A percentile compares a stretch with the other conserved stretches of the same genome.
phyloP scores from a whole-genome alignment of 2,888 invertebrate genomes.

The Physocephala rufipes region DNA sequence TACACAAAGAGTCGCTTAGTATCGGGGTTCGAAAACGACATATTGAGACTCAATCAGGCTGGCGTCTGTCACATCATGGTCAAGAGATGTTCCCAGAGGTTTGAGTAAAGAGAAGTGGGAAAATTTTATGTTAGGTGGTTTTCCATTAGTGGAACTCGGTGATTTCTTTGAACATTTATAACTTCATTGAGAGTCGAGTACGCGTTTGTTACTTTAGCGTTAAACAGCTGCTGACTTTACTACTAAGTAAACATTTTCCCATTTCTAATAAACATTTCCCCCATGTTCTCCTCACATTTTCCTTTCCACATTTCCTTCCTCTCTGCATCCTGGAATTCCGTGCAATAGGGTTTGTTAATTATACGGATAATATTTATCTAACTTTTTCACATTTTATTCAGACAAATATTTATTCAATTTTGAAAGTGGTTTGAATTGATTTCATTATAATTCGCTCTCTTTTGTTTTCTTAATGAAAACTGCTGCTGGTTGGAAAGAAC shows the following conservation, averaged over 20 bases:
- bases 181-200: not conserved
- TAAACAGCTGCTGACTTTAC: slow-evolving; percentile 12
- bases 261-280: not conserved
- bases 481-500: not conserved
- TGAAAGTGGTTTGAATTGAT: not conserved
- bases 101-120: not conserved
- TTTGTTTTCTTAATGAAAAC: not conserved
- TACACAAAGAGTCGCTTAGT: not conserved
- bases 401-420: slow-evolving; percentile 25
- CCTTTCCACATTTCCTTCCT: not conserved
- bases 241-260: not conserved
- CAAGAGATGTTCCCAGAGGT: too few relatives aligned
- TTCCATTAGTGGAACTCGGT: too few relatives aligned
- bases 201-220: not conserved
- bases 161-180: too few relatives aligned
- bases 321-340: not conserved
- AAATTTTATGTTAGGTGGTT: too few relatives aligned
- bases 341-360: not conserved
- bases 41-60: too few relatives aligned
- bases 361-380: slow-evolving; percentile 14
- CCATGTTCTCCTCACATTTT: not conserved
- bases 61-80: too few relatives aligned
- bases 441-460: not conserved
- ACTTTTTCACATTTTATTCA: not conserved
- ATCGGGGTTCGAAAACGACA: too few relatives aligned